Evolutionary conservation across 2,797 vertebrate species (phyloP), one percentile per base, ranked within the genome.

Genomic region (Mormyrops attenuatus): DNA sequence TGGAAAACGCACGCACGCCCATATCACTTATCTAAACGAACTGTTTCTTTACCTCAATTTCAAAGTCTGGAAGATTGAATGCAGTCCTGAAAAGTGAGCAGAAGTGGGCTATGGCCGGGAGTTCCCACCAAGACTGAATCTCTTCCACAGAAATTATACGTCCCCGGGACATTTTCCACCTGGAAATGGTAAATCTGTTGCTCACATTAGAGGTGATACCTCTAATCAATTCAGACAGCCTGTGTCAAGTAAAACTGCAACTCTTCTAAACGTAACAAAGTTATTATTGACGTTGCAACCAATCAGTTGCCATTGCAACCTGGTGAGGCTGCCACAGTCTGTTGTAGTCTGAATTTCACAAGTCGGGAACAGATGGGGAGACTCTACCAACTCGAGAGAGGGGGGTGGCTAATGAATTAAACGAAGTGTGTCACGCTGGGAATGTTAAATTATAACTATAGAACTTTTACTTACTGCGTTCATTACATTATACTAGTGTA

Each of bases 31-130:
- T 66, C 17, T 47, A 66, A 49, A 66, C 15, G 9, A 66, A 66
- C 3, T 38, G 49, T 0, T n/a, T 9, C 49, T 95, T 96, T 96
- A 99, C 98, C 98, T 99, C 97, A 90, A 98, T 99, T 96, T 98
- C 98, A 94, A 99, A 99, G 97, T 99, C 98, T 7, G 98, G 98
- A 89, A 99, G 97, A 90, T 96, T 96, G 96, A 99, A 99, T 63
- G 98, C 98, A 34, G 98, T 97, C 95, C 98, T 97, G 95, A 99
- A 99, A 90, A 99, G 96, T 50, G 98, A 99, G 93, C 98, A 99
- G 96, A 99, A 98, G 97, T 99, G 98, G 89, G 98, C 98, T 95
- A 99, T 97, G 96, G 98, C 98, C 95, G 98, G 98, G 93, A 99
- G 97, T 97, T 98, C 97, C 98, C 98, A 99, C 97, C 98, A 99